A percentile compares a stretch with the other conserved stretches of the same genome.
phyloP scores from a whole-genome alignment of 2,113 vertebrate species.

The Eulemur macaco region DNA sequence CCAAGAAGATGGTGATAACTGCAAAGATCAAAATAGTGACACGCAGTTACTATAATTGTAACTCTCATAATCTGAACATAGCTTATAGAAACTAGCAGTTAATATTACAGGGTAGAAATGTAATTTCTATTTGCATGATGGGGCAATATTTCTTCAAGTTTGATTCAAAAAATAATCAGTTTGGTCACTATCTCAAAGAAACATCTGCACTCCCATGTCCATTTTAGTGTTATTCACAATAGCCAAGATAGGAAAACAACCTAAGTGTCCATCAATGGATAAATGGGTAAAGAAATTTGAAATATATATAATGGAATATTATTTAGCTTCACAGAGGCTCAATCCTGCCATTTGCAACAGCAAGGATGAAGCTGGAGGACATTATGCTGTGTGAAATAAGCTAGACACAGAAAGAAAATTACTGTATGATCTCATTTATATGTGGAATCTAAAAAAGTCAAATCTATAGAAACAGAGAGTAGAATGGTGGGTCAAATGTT shows the following conservation, averaged over 20 bases:
- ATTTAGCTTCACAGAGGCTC: too few species aligned
- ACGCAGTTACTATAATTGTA: background rate
- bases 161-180: background rate
- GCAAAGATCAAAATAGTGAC: background rate
- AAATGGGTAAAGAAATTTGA: background rate
- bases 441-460: background rate
- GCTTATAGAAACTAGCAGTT: background rate
- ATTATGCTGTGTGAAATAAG: background rate
- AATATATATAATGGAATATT: too few species aligned
- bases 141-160: background rate
- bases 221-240: background rate
- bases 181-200: background rate
- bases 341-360: background rate
- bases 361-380: background rate
- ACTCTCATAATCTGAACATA: background rate
- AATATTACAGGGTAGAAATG: background rate
- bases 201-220: background rate
- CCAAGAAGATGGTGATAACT: background rate
- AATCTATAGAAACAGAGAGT: background rate
- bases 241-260: background rate
- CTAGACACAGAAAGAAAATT: background rate
- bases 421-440: background rate
- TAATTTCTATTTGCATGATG: background rate
- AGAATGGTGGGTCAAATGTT: background rate
- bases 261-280: background rate